Evolutionary conservation across 2,797 vertebrate species (phyloP).

Genomic region (Gallinago stenura): DNA sequence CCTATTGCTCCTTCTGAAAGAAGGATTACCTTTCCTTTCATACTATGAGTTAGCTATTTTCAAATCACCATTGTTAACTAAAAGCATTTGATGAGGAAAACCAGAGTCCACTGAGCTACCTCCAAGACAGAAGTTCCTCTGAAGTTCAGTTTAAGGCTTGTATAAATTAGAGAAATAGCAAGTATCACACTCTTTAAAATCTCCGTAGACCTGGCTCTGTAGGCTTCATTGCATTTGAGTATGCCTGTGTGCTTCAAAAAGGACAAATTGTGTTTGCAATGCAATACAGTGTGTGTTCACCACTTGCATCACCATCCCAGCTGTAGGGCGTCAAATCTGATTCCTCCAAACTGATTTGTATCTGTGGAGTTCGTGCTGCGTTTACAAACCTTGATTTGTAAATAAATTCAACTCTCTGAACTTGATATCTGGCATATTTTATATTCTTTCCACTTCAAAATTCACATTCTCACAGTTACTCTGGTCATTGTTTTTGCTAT

Average conservation of each 20-base stretch:
- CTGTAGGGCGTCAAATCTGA: constrained; percentile 13
- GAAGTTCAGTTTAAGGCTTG: constrained; percentile 39
- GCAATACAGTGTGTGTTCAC: neutral
- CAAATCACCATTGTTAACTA: neutral
- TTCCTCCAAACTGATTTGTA: constrained; percentile 26
- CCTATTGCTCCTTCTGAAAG: neutral
- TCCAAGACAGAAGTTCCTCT: constrained; percentile 20
- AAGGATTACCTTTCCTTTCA: constrained; percentile 47
- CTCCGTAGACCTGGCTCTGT: neutral
- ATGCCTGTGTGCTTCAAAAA: neutral
- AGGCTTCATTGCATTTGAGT: constrained; percentile 40
- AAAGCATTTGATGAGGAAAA: constrained; percentile 36
- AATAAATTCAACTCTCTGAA: constrained; percentile 15
- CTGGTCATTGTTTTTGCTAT: neutral
- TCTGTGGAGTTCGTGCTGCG: constrained; percentile 53
- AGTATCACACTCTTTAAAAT: neutral
- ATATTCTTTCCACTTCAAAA: neutral
- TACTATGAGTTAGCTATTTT: neutral
- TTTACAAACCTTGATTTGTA: constrained; percentile 37
- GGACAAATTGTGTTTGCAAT: neutral
- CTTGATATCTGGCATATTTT: neutral
- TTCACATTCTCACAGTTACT: neutral
- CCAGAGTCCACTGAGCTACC: neutral
- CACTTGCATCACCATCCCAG: neutral
- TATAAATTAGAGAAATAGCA: constrained; percentile 24